These are phyloP conservation scores for Lasioglossum zephyrum DNA, from an alignment of 2,888 invertebrate genomes.

Conservation along the genomic window DNA sequence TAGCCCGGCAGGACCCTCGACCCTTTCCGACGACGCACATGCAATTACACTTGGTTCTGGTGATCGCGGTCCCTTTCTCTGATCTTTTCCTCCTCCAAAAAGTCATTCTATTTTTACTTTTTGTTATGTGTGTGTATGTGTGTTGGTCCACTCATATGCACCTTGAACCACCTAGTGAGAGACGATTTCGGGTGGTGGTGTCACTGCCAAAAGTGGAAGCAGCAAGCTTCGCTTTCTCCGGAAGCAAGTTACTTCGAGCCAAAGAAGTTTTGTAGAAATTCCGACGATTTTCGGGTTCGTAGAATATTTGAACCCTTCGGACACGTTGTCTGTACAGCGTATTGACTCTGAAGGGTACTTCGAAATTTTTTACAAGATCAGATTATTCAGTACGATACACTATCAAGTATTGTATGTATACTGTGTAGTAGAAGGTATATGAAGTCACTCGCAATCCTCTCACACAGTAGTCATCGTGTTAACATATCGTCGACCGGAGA, in stretches of 20 bases:
- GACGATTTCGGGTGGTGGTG: background rate
- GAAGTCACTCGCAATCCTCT: background rate
- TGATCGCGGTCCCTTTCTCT: constrained; percentile 47
- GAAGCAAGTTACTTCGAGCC: background rate
- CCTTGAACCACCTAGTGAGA: background rate
- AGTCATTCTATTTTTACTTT: constrained; percentile 8
- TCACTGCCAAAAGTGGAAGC: background rate
- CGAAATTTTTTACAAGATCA: background rate
- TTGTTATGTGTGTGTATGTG: constrained; percentile 24
- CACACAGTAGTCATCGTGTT: background rate
- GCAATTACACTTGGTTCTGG: constrained; percentile 57
- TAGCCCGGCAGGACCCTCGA: constrained; percentile 63
- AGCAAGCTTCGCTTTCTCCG: background rate
- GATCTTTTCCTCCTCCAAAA: constrained; percentile 19
- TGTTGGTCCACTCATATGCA: background rate
- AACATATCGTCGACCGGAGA: too few relatives aligned
- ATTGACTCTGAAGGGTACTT: background rate
- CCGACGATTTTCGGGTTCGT: background rate
- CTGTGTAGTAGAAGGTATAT: too few relatives aligned
- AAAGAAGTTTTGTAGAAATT: background rate
- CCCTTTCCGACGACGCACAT: constrained; percentile 40
- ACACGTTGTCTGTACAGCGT: background rate
- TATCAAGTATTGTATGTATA: background rate
- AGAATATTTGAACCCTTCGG: background rate
- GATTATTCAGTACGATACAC: background rate